A percentile compares a stretch with the other conserved stretches of the same genome.
Conservation (phyloP, 2,888 invertebrate species). For the Priapulus caudatus region DNA sequence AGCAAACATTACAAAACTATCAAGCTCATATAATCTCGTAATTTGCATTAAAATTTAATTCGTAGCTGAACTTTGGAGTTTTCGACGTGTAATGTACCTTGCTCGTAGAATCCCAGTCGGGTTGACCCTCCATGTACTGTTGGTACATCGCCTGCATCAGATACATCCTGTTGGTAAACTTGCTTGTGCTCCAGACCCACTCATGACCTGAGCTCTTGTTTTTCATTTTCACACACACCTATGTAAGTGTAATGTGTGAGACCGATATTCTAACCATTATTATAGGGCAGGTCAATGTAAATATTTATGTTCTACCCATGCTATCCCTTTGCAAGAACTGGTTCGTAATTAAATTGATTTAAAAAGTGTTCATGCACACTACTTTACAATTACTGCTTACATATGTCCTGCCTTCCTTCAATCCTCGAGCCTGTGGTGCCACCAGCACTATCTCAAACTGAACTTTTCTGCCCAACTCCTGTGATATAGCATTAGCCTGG, state of each 20-base stretch:
- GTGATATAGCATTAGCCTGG: slow-evolving; percentile 46
- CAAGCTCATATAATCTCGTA: too few species aligned
- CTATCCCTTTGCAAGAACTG: too few species aligned
- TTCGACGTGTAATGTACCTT: slow-evolving; percentile 9
- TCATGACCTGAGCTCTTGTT: slow-evolving; percentile 43
- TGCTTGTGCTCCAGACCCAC: slow-evolving; percentile 44
- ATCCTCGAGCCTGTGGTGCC: slow-evolving; percentile 43
- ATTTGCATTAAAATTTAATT: too few species aligned
- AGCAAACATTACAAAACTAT: too few species aligned
- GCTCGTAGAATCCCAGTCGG: slow-evolving; percentile 39
- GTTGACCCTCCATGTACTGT: slow-evolving; percentile 42
- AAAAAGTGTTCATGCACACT: too few species aligned
- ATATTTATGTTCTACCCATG: too few species aligned
- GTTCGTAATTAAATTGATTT: too few species aligned
- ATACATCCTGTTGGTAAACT: slow-evolving; percentile 44
- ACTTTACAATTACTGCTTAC: too few species aligned
- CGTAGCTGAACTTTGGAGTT: too few species aligned
- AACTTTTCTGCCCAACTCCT: slow-evolving; percentile 43
- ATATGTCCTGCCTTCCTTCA: slow-evolving; percentile 38
- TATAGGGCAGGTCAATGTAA: too few species aligned
- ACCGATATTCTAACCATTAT: too few species aligned
- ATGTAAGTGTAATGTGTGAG: slow-evolving; percentile 14
- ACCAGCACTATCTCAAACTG: slow-evolving; percentile 45
- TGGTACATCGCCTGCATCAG: slow-evolving; percentile 47
- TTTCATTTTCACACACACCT: slow-evolving; percentile 42